Percentiles rank a stretch among this genome's conserved stretches.
Evolutionary conservation across 2,888 invertebrate genomes (phyloP).

Genomic region (Blomia tropicalis): DNA sequence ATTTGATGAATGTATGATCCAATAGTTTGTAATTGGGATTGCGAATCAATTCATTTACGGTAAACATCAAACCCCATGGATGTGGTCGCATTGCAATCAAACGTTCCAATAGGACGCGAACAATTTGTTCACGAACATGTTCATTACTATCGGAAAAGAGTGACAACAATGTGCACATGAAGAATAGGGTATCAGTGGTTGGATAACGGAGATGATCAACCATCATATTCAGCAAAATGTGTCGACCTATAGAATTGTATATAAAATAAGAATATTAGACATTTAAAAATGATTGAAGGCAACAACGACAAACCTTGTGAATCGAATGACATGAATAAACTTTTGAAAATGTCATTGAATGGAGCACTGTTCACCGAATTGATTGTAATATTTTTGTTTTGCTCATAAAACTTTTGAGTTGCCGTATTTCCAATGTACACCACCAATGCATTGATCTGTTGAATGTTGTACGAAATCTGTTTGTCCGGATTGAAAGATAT

Average conservation of each 20-base stretch:
- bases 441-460: conserved; percentile 88
- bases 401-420: conserved; percentile 69
- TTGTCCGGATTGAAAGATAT: background rate
- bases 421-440: conserved; percentile 95
- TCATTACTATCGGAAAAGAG: conserved; percentile 93
- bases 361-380: conserved; percentile 95
- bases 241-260: too few species aligned
- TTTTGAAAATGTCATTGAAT: conserved; percentile 99
- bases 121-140: conserved; percentile 95
- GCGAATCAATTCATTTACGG: conserved; percentile 96
- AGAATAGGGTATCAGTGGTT: conserved; percentile 99
- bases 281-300: conserved; percentile 8
- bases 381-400: conserved; percentile 84
- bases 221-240: conserved; percentile 91
- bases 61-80: conserved; percentile 96
- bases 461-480: conserved; percentile 60
- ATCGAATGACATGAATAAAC: conserved; percentile 90
- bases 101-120: conserved; percentile 80
- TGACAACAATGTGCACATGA: conserved; percentile 90
- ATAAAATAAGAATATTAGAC: background rate
- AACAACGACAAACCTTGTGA: conserved; percentile 58
- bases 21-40: conserved; percentile 97
- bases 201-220: conserved; percentile 97
- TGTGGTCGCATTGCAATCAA: conserved; percentile 96
- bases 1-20: conserved; percentile 97